Percentiles rank a stretch among this genome's conserved stretches.
phyloP scores from a whole-genome alignment of 2,797 vertebrate species.

The Coccyzus lansbergi region DNA sequence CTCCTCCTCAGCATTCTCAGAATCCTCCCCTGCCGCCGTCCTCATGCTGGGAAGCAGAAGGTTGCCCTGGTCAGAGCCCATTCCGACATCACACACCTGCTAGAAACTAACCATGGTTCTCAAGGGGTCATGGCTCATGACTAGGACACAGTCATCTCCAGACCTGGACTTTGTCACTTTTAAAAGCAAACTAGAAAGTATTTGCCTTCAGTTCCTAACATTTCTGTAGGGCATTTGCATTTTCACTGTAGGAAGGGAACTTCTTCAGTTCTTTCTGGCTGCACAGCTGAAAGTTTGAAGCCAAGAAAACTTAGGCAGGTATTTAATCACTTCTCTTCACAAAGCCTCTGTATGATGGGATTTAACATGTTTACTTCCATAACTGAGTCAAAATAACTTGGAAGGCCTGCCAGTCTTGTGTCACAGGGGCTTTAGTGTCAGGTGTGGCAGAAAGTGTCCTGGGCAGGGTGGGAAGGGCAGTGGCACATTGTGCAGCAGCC shows the following conservation, averaged over 20 bases:
- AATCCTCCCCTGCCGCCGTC: background rate
- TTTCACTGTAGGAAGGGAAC: rapidly evolving
- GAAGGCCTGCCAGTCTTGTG: too few relatives aligned
- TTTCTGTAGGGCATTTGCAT: rapidly evolving
- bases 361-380: rapidly evolving
- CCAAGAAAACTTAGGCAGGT: background rate
- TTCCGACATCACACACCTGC: rapidly evolving
- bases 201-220: rapidly evolving
- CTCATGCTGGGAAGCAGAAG: slow-evolving; percentile 35
- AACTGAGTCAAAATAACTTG: rapidly evolving
- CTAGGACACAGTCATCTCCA: background rate
- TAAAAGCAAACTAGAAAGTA: background rate
- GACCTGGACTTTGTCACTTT: rapidly evolving
- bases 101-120: rapidly evolving
- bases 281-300: rapidly evolving
- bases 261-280: background rate
- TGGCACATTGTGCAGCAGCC: background rate
- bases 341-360: rapidly evolving
- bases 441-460: background rate
- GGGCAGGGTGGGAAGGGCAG: rapidly evolving
- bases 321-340: background rate
- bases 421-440: rapidly evolving
- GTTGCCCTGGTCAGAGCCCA: rapidly evolving
- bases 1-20: background rate
- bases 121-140: rapidly evolving